A percentile compares a stretch with the other conserved stretches of the same genome.
Evolutionary conservation across 2,888 invertebrate species (phyloP).

Genomic region (Pachliopta kotzebuea): DNA sequence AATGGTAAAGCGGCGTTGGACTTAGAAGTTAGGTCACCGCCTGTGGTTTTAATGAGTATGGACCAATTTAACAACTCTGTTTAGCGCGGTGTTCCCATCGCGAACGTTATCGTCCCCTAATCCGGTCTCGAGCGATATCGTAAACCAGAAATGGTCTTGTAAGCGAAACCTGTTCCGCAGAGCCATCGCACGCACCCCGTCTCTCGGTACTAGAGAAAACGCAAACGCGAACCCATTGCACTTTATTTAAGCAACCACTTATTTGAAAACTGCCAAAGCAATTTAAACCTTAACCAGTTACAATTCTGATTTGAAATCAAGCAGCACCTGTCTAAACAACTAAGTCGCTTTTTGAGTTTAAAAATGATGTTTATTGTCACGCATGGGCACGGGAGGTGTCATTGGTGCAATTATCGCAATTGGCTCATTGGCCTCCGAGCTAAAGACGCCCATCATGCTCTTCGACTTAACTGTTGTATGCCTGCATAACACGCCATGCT

Average conservation of each 20-base stretch:
- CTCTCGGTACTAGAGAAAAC: conserved; percentile 61
- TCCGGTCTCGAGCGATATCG: conserved; percentile 73
- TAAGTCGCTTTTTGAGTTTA: conserved; percentile 51
- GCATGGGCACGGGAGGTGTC: conserved; percentile 74
- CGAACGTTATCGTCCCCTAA: conserved; percentile 73
- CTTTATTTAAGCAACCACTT: conserved; percentile 46
- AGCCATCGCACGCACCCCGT: conserved; percentile 64
- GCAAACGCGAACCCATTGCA: conserved; percentile 48
- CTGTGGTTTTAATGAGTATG: conserved; percentile 59
- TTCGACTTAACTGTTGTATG: conserved; percentile 38
- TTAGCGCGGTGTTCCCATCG: conserved; percentile 70
- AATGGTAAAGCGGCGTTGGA: conserved; percentile 48
- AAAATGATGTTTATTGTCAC: conserved; percentile 62
- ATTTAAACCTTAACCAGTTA: conserved; percentile 47
- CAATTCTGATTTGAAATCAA: conserved; percentile 49
- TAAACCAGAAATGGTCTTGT: conserved; percentile 74
- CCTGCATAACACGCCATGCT: conserved; percentile 15
- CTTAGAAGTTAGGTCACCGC: conserved; percentile 51
- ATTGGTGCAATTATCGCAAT: conserved; percentile 76
- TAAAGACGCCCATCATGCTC: conserved; percentile 71
- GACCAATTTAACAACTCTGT: conserved; percentile 65
- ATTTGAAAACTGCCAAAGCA: conserved; percentile 38
- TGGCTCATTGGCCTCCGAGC: conserved; percentile 72
- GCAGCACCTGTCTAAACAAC: conserved; percentile 39
- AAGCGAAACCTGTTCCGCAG: conserved; percentile 69